phyloP scores from a whole-genome alignment of 2,113 vertebrate genomes.

The Aldabrachelys gigantea region DNA sequence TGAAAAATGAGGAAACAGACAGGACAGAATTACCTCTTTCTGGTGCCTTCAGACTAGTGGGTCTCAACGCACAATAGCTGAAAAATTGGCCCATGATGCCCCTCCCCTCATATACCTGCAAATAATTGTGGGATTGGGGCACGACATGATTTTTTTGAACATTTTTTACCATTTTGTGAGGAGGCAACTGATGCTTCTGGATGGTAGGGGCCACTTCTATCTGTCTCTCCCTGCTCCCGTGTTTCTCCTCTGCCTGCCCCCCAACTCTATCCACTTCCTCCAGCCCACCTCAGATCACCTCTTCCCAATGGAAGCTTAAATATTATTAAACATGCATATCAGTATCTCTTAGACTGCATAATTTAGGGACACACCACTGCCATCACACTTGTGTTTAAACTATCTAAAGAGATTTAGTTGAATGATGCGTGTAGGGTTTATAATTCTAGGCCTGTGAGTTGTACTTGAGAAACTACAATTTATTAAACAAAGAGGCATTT shows the following conservation, averaged over 20 bases:
- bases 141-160: no score
- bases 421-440: neutral
- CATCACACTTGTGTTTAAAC: neutral
- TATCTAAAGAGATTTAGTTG: neutral
- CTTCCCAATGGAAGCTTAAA: neutral
- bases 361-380: neutral
- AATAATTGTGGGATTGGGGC: no score
- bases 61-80: neutral
- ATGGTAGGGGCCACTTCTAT: neutral
- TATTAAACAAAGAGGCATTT: neutral
- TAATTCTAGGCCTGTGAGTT: neutral
- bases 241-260: neutral
- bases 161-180: no score
- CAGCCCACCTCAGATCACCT: neutral
- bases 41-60: neutral
- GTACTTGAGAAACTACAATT: neutral
- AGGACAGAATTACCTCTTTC: neutral
- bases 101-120: no score
- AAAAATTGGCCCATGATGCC: neutral
- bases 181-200: no score
- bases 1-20: neutral
- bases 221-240: neutral
- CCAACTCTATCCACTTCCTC: neutral
- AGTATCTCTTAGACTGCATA: neutral
- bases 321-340: neutral